Evolutionary conservation across 2,888 invertebrate genomes (phyloP), one percentile per base, ranked within the genome.

Genomic region (Heliconius sara): DNA sequence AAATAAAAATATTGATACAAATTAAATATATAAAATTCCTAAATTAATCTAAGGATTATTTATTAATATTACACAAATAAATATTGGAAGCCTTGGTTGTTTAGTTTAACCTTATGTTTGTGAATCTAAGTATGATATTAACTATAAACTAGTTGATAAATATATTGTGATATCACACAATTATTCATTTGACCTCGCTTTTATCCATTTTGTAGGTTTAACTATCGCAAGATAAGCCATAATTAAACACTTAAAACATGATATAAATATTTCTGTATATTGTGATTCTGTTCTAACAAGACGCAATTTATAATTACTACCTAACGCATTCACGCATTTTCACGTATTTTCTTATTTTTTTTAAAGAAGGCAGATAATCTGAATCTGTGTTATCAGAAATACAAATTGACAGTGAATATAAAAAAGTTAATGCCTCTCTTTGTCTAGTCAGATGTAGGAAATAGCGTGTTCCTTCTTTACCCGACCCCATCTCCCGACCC

Each of bases 151-250:
- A 60, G 60, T 34, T 73, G 39, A 73, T 73, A 73, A 52, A 52
- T 52, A 60, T 39, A 60, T 60, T 7, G 60, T 39, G 19, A 73
- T 73, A 60, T 16, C 60, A 73, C 34, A 60, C 22, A 34, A 34
- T 60, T 60, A 39, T 73, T 73, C n/a, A 25, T 39, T 60, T 60
- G n/a, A 60, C 60, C 73, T 73, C n/a, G 34, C n/a, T n/a, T n/a
- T 73, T 60, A 57, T 60, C 13, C 39, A 25, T 73, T 16, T 60
- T 25, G 34, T 60, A 60, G n/a, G 60, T 60, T 73, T 73, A 73
- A 73, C n/a, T 22, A 73, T 30, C 30, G 13, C 12, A 25, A 73
- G 60, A 60, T 60, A 73, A 60, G 39, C 60, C 6, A 34, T 73
- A 25, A 73, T 34, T 60, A 73, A 70, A 60, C 34, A 73, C 57